Percentiles rank a stretch among this genome's conserved stretches.
These are phyloP conservation scores for Rousettus leschenaultii DNA, from an alignment of 2,113 vertebrate genomes.

Conservation along the genomic window DNA sequence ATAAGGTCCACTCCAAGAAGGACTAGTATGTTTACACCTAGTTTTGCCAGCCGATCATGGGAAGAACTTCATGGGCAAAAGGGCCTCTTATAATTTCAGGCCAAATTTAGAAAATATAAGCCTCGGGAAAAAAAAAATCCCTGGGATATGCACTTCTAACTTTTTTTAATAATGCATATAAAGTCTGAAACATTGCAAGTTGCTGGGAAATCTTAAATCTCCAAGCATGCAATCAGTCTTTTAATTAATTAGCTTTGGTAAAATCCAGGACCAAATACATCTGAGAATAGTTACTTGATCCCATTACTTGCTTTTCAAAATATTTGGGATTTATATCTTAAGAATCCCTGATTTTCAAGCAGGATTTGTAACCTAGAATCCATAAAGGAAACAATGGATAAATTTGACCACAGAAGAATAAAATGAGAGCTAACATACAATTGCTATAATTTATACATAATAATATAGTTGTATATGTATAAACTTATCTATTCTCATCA, in stretches of 20 bases:
- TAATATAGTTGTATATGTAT: not conserved
- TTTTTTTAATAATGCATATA: not conserved
- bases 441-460: not conserved
- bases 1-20: not conserved
- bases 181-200: not conserved
- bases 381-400: not conserved
- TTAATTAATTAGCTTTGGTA: not conserved
- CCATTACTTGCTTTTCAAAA: not conserved
- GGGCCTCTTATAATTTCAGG: not conserved
- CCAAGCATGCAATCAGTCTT: not conserved
- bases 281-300: not conserved
- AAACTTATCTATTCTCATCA: not conserved
- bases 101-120: not conserved
- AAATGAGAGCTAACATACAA: not conserved
- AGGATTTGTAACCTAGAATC: not conserved
- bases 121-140: not conserved
- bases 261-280: not conserved
- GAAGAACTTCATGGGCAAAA: not conserved
- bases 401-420: not conserved
- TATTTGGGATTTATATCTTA: not conserved
- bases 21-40: not conserved
- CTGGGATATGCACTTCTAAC: not conserved
- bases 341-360: not conserved
- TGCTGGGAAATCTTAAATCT: not conserved
- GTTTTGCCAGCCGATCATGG: not conserved